Evolutionary conservation across 2,797 vertebrate genomes (phyloP).

Genomic region (Melanotaenia maccullochi): DNA sequence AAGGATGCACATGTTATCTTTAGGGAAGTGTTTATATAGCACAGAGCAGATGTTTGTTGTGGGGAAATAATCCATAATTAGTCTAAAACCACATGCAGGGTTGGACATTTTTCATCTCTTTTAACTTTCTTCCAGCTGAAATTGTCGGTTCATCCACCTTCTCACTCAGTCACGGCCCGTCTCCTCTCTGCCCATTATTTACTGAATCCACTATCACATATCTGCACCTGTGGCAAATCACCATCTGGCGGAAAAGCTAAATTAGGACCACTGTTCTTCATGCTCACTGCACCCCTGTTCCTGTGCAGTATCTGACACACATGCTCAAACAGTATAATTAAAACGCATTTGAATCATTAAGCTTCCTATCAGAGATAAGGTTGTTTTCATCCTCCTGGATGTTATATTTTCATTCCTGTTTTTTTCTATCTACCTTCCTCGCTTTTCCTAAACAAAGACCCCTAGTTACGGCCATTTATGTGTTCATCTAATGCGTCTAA

Average conservation of each 20-base stretch:
- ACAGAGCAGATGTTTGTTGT: constrained; percentile 5
- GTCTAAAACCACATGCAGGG: background rate
- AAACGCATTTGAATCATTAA: constrained; percentile 66
- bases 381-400: constrained; percentile 20
- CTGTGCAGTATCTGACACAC: constrained; percentile 54
- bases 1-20: constrained; percentile 15
- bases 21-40: background rate
- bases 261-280: constrained; percentile 67
- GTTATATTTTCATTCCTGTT: constrained; percentile 12
- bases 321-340: constrained; percentile 61
- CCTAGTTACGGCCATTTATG: constrained; percentile 18
- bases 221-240: constrained; percentile 72
- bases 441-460: constrained; percentile 14
- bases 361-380: constrained; percentile 28
- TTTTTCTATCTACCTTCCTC: constrained; percentile 5
- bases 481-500: constrained; percentile 24
- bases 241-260: constrained; percentile 71
- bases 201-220: constrained; percentile 53
- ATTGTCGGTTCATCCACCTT: constrained; percentile 34
- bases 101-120: constrained; percentile 13
- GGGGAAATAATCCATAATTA: constrained; percentile 27
- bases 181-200: constrained; percentile 54
- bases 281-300: constrained; percentile 60
- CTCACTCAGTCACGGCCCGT: constrained; percentile 28
- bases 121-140: constrained; percentile 26